A percentile compares a stretch with the other conserved stretches of the same genome.
These are phyloP conservation scores for Manis javanica DNA, from an alignment of 2,797 vertebrate genomes.

Conservation along the genomic window DNA sequence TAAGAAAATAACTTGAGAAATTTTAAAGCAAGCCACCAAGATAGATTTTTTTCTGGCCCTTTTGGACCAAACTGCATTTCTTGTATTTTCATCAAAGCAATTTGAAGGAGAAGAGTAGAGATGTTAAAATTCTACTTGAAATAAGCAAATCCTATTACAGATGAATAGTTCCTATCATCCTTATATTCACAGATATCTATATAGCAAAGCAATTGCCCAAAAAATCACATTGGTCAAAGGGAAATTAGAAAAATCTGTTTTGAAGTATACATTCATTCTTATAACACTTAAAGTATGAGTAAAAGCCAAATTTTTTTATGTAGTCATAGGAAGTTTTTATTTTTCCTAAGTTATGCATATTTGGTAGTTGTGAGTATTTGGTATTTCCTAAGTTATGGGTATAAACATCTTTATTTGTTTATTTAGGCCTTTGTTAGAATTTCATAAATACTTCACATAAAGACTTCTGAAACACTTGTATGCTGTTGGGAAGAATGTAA, in stretches of 20 bases:
- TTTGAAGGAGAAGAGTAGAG: neutral
- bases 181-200: neutral
- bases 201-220: neutral
- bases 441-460: neutral
- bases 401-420: neutral
- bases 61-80: neutral
- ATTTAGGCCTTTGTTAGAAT: neutral
- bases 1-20: slow-evolving; percentile 61
- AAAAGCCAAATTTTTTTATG: neutral
- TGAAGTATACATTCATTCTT: neutral
- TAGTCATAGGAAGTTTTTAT: neutral
- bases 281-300: neutral
- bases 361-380: neutral
- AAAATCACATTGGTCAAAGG: neutral
- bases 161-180: fast-evolving
- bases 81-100: slow-evolving; percentile 26
- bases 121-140: slow-evolving; percentile 44
- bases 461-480: neutral
- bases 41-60: neutral
- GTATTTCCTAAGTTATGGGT: neutral
- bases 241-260: slow-evolving; percentile 17
- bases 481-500: too few species aligned
- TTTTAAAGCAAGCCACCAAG: slow-evolving; percentile 27
- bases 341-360: neutral
- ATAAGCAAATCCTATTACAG: neutral